Percentiles rank a stretch among this genome's conserved stretches.
phyloP scores from a whole-genome alignment of 2,888 invertebrate species.

The Sinopyrophorus schimmeli region DNA sequence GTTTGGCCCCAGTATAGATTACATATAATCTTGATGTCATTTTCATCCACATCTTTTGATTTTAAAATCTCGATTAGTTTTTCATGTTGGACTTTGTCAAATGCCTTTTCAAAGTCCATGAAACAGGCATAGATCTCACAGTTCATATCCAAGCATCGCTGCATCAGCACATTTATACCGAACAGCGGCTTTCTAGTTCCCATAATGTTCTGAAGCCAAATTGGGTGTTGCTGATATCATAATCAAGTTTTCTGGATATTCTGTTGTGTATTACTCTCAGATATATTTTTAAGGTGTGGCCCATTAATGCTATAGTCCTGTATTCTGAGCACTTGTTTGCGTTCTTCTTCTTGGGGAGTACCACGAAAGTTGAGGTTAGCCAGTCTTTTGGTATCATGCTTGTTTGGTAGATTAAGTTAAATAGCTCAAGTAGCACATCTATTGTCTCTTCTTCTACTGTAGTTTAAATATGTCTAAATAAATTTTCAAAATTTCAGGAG shows the following conservation, averaged over 20 bases:
- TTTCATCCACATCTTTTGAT: slow-evolving; percentile 5
- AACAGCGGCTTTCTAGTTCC: slow-evolving; percentile 9
- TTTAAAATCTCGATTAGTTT: slow-evolving; percentile 7
- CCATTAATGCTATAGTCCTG: slow-evolving; percentile 18
- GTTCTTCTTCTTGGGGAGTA: slow-evolving; percentile 20
- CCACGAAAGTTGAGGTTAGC: slow-evolving; percentile 12
- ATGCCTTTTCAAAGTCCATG: slow-evolving; percentile 19
- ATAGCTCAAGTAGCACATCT: slow-evolving; percentile 7
- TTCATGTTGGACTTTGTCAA: slow-evolving; percentile 17
- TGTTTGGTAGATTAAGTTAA: slow-evolving; percentile 12
- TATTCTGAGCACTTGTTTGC: slow-evolving; percentile 19
- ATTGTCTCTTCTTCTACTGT: slow-evolving; percentile 12
- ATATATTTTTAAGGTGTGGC: slow-evolving; percentile 15
- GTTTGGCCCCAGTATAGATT: slow-evolving; percentile 17
- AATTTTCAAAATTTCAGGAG: too few species aligned
- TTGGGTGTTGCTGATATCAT: slow-evolving; percentile 3
- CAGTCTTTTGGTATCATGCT: slow-evolving; percentile 12
- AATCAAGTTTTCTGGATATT: slow-evolving; percentile 1
- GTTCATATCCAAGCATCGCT: slow-evolving; percentile 14
- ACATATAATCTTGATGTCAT: slow-evolving; percentile 15
- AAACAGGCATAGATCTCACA: slow-evolving; percentile 16
- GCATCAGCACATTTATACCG: slow-evolving; percentile 3
- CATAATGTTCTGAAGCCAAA: slow-evolving; percentile 8
- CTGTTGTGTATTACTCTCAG: slow-evolving; percentile 15
- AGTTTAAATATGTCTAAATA: too few species aligned